Percentiles rank a stretch among this genome's conserved stretches.
These are phyloP conservation scores for Polietes domitor DNA, from an alignment of 2,888 invertebrate genomes.

Conservation along the genomic window DNA sequence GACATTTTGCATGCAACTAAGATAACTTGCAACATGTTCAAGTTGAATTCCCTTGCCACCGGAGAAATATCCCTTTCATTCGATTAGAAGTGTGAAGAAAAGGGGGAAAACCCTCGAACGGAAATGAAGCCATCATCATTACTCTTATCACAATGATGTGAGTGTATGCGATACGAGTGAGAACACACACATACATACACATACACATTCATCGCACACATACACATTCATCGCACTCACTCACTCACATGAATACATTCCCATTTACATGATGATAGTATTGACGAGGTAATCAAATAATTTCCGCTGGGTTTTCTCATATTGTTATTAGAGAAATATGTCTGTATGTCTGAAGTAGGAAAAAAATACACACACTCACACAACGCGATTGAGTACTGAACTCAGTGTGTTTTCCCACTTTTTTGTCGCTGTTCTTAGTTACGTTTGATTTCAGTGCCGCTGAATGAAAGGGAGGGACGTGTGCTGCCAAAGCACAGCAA, in stretches of 20 bases:
- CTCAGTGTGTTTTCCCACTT: background rate
- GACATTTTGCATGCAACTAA: background rate
- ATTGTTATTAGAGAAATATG: slow-evolving; percentile 23
- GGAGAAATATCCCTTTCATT: slow-evolving; percentile 42
- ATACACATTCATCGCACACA: background rate
- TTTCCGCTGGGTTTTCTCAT: slow-evolving; percentile 50
- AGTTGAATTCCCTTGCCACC: background rate
- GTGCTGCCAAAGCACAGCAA: background rate
- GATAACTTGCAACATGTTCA: background rate
- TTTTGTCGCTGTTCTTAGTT: background rate
- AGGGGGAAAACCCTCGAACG: background rate
- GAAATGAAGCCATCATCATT: slow-evolving; percentile 58
- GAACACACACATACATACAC: background rate
- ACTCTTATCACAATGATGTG: slow-evolving; percentile 49
- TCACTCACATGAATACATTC: background rate
- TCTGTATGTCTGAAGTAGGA: background rate
- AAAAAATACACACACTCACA: background rate
- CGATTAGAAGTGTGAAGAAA: slow-evolving; percentile 31
- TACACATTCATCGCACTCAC: background rate
- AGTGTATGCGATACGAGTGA: background rate
- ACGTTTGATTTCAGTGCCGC: background rate
- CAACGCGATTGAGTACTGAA: slow-evolving; percentile 12
- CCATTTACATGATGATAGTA: slow-evolving; percentile 35
- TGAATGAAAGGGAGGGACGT: no score
- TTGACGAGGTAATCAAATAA: slow-evolving; percentile 62